Conservation (phyloP, 2,888 invertebrate species). For the Artemia sinica region DNA sequence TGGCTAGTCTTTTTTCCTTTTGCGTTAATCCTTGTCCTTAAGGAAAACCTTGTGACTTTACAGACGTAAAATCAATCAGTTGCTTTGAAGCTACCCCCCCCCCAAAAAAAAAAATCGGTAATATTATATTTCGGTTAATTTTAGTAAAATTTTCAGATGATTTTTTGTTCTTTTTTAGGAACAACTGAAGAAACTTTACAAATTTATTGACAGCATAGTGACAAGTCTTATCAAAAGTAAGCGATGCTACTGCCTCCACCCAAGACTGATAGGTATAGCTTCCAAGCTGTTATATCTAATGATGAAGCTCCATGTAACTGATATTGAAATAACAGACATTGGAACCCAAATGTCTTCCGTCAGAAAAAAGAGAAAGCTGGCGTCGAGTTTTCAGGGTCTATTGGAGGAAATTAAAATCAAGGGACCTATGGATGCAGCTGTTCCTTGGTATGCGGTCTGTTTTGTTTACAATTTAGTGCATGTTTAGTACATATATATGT, state of each 20-base stretch:
- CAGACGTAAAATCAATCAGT: too few species aligned
- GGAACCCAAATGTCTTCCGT: background rate
- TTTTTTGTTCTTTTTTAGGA: background rate
- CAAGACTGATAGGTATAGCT: background rate
- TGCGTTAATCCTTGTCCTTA: too few species aligned
- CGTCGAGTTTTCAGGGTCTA: background rate
- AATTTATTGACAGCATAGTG: background rate
- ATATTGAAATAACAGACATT: background rate
- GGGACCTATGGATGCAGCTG: background rate
- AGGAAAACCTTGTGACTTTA: too few species aligned
- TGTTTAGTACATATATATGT: too few species aligned
- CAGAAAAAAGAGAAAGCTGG: background rate
- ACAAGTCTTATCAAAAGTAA: background rate
- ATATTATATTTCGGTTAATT: too few species aligned
- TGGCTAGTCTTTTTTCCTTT: too few species aligned
- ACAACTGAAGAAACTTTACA: constrained; percentile 1
- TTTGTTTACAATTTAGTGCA: background rate
- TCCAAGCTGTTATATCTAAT: background rate
- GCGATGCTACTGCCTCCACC: background rate
- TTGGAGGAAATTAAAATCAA: background rate
- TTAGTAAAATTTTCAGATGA: background rate
- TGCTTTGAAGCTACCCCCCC: too few species aligned
- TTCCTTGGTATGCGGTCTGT: background rate
- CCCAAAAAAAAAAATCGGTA: too few species aligned
- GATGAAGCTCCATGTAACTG: background rate